Conservation (phyloP, 1,140 invertebrate species). For the Helicoverpa armigera region DNA sequence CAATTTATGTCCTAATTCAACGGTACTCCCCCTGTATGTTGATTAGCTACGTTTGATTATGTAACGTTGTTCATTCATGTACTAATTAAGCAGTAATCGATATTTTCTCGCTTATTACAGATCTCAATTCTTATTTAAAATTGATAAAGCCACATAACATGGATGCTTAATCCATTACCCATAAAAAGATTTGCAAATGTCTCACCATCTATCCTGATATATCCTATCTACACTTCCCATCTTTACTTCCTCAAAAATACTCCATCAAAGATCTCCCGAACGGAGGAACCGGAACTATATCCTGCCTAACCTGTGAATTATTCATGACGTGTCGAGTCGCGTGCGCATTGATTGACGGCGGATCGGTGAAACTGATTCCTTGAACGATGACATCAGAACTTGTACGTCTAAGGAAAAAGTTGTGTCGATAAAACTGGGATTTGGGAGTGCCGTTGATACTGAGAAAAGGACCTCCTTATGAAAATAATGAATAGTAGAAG, state of each 20-base stretch:
- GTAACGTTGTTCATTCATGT: not conserved
- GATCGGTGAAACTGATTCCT: slow-evolving; percentile 48
- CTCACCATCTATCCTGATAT: not conserved
- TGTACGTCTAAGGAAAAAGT: not conserved
- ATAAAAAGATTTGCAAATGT: not conserved
- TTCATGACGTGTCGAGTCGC: slow-evolving; percentile 61
- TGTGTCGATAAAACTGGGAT: not conserved
- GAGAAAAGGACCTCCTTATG: not conserved
- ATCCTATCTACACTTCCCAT: slow-evolving; percentile 16
- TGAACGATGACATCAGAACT: slow-evolving; percentile 50
- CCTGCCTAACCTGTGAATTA: slow-evolving; percentile 75
- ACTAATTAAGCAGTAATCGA: no score
- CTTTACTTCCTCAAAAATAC: slow-evolving; percentile 21
- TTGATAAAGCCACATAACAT: not conserved
- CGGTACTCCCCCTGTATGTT: not conserved
- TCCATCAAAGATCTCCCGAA: slow-evolving; percentile 39
- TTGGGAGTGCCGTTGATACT: slow-evolving; percentile 1
- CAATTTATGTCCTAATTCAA: slow-evolving; percentile 41
- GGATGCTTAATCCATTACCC: not conserved
- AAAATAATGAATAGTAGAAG: no score
- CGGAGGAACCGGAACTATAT: slow-evolving; percentile 78
- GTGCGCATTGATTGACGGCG: slow-evolving; percentile 50
- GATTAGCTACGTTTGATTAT: not conserved
- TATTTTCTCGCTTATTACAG: no score
- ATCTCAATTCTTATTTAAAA: no score